phyloP scores from a whole-genome alignment of 2,113 vertebrate species.

The Tricholaema leucomelas region DNA sequence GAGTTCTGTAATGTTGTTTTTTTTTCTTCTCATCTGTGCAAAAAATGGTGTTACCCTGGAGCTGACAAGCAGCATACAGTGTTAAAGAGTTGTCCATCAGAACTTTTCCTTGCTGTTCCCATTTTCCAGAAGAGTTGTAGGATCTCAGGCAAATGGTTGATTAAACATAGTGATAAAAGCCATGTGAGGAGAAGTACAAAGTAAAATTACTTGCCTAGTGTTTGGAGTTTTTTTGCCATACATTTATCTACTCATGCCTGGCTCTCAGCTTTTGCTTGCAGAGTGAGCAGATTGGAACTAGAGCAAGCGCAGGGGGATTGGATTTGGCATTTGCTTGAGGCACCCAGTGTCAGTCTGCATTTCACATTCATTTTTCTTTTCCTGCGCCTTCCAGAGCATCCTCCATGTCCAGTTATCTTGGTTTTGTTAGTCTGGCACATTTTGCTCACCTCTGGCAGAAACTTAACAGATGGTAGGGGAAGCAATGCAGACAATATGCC shows the following conservation, averaged over 20 bases:
- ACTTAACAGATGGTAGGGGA: neutral
- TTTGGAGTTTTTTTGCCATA: neutral
- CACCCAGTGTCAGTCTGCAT: neutral
- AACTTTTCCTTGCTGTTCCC: neutral
- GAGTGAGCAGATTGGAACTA: neutral
- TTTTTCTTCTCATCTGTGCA: neutral
- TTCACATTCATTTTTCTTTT: slow-evolving; percentile 57
- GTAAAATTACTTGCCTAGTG: neutral
- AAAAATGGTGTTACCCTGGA: neutral
- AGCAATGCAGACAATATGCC: neutral
- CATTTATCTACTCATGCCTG: slow-evolving; percentile 1
- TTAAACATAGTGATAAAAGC: neutral
- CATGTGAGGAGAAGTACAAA: neutral
- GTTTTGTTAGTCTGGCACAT: slow-evolving; percentile 43
- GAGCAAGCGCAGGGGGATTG: neutral
- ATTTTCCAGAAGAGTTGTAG: neutral
- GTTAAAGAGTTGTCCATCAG: neutral
- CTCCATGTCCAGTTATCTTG: slow-evolving; percentile 29
- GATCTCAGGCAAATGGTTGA: neutral
- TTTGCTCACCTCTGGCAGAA: slow-evolving; percentile 4
- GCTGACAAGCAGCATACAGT: neutral
- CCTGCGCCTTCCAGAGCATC: slow-evolving; percentile 48
- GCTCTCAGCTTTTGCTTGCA: neutral
- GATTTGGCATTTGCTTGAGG: slow-evolving; percentile 13
- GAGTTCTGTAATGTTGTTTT: neutral